A percentile compares a stretch with the other conserved stretches of the same genome.
Conservation (phyloP, 2,797 vertebrate species). For the Coreius guichenoti region DNA sequence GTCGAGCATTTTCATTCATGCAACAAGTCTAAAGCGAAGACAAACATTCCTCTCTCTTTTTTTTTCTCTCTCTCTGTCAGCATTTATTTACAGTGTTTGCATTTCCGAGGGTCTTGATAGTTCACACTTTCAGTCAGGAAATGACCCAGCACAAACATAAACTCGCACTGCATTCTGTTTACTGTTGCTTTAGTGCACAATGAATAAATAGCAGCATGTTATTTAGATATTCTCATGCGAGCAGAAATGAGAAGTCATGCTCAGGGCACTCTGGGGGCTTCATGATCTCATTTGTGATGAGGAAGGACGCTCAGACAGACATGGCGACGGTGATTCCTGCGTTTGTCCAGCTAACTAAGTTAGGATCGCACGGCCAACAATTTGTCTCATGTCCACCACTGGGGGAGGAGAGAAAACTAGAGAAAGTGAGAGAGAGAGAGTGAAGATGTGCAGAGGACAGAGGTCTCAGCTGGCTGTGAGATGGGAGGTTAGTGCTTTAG, state of each 20-base stretch:
- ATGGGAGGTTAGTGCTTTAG: conserved; percentile 55
- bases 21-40: conserved; percentile 28
- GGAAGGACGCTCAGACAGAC: conserved; percentile 46
- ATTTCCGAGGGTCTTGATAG: conserved; percentile 49
- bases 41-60: not conserved
- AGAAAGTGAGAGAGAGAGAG: conserved; percentile 36
- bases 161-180: conserved; percentile 72
- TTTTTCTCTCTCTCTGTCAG: not conserved
- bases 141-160: conserved; percentile 71
- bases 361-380: conserved; percentile 55
- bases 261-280: conserved; percentile 48
- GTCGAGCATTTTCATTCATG: conserved; percentile 30
- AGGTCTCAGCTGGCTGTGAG: conserved; percentile 69
- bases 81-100: conserved; percentile 61
- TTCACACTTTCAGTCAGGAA: conserved; percentile 66
- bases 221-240: conserved; percentile 71
- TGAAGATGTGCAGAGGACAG: conserved; percentile 54
- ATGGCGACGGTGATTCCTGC: conserved; percentile 59
- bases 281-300: conserved; percentile 57
- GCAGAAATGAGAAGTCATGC: conserved; percentile 58
- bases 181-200: conserved; percentile 68
- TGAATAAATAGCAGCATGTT: conserved; percentile 74
- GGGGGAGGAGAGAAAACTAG: conserved; percentile 41
- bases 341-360: conserved; percentile 62
- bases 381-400: conserved; percentile 59